These are phyloP conservation scores for Polydesmus complanatus DNA, from an alignment of 2,888 invertebrate genomes.

Conservation along the genomic window DNA sequence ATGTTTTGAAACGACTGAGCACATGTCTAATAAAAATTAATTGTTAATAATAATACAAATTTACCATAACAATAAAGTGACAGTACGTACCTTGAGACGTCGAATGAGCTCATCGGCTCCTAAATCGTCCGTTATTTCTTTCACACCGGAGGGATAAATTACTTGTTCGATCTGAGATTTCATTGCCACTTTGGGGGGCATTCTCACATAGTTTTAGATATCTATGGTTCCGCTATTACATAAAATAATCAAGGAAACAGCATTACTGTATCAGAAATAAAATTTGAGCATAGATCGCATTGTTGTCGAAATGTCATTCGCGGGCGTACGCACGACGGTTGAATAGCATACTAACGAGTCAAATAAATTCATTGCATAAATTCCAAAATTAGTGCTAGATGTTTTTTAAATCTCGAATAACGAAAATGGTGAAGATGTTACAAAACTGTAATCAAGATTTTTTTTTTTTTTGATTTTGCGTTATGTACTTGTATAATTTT, in stretches of 20 bases:
- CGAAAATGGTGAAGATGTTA: neutral
- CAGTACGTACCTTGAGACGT: constrained; percentile 61
- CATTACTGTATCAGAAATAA: no score
- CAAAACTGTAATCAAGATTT: neutral
- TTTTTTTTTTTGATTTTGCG: no score
- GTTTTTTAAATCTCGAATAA: no score
- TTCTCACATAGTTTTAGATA: constrained; percentile 4
- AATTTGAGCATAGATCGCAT: no score
- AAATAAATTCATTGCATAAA: no score
- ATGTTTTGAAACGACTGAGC: constrained; percentile 91
- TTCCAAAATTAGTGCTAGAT: no score
- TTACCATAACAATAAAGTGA: neutral
- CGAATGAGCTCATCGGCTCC: constrained; percentile 91
- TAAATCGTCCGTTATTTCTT: constrained; percentile 65
- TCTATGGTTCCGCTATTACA: no score
- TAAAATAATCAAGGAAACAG: no score
- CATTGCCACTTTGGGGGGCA: constrained; percentile 9
- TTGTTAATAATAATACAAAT: neutral
- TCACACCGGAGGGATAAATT: constrained; percentile 12
- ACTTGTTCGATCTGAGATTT: neutral
- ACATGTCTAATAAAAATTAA: constrained; percentile 41
- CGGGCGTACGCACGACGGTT: no score
- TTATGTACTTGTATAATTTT: no score
- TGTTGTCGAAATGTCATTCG: no score
- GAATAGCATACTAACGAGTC: no score